Percentiles rank a stretch among this genome's conserved stretches.
Evolutionary conservation across 2,888 invertebrate species (phyloP).

Genomic region (Branchellion lobata): DNA sequence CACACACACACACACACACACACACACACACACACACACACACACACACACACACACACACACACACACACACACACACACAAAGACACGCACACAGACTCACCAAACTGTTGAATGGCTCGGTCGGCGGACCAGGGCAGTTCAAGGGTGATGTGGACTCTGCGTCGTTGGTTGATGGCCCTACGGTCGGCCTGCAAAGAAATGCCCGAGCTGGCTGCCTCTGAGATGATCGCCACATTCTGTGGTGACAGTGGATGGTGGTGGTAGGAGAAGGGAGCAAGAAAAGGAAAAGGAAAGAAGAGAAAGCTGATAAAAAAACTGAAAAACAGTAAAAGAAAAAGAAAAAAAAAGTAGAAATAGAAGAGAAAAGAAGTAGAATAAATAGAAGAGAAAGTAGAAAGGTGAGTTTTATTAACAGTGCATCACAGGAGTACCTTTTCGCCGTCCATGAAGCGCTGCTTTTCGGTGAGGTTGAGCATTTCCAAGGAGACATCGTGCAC

Average conservation of each 20-base stretch:
- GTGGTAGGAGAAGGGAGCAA: not conserved
- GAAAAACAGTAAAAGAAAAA: not conserved
- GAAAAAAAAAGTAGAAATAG: not conserved
- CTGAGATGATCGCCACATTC: slow-evolving; percentile 94
- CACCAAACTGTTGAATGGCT: slow-evolving; percentile 96
- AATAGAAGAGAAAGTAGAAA: no score
- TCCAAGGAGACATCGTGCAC: slow-evolving; percentile 94
- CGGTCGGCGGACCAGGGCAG: slow-evolving; percentile 98
- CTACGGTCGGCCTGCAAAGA: slow-evolving; percentile 86
- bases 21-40: slow-evolving; percentile 36
- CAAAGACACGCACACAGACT: slow-evolving; percentile 39
- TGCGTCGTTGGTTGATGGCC: slow-evolving; percentile 84
- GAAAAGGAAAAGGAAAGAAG: no score
- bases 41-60: slow-evolving; percentile 35
- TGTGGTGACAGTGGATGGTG: no score
- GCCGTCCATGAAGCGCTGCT: slow-evolving; percentile 90
- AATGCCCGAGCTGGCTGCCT: slow-evolving; percentile 91
- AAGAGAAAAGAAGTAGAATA: no score
- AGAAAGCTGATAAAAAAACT: not conserved
- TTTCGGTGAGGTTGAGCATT: slow-evolving; percentile 86
- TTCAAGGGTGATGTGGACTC: slow-evolving; percentile 97
- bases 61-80: slow-evolving; percentile 18
- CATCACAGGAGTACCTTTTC: slow-evolving; percentile 84
- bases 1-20: slow-evolving; percentile 36
- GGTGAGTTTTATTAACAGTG: no score